Evolutionary conservation across 2,113 vertebrate genomes (phyloP), one percentile per base, ranked within the genome.

Genomic region (Alces alces): DNA sequence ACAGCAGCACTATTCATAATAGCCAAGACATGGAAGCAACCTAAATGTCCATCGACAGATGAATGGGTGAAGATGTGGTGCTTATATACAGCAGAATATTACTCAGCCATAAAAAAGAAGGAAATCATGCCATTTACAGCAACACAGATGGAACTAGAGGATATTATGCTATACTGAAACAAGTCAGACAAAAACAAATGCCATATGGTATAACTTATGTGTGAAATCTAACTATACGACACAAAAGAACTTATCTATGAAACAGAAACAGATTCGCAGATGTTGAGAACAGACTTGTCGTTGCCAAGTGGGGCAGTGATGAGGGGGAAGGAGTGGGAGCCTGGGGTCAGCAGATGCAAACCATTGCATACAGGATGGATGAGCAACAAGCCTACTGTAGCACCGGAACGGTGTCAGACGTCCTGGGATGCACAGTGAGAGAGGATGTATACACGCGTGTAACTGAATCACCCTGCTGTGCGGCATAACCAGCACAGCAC

Each of bases 371-470:
- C 1, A 50, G 45, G 45, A 33, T 50, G 78, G 28, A 21, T 21
- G 21, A 50, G 47, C 78, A 50, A 12, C 28, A 19, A 80, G 78
- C 9, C 45, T 50, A 1, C 27, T 30, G 43, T 79, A 79, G 27
- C 45, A 17, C 76, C 27, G 43, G 43, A 50, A 50, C 76, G 50
- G 1, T 2, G 12, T 0, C 1, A 4, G 47, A 21, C 33, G 16
- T 80, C 19, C 78, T 80, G 30, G 47, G 30, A 33, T 80, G 13
- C 78, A 52, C 0, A 52, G 47, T 52, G 30, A 52, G 28, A 33
- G 11, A 19, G 78, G 21, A 52, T 1, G 14, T 0, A 33, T 0
- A 52, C 16, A 21, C 7, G 47, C 21, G 47, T 21, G 3, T 3
- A n/a, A 52, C 47, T 21, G 47, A 80, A 45, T 21, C 28, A 11